A percentile compares a stretch with the other conserved stretches of the same genome.
These are phyloP conservation scores for Chitala chitala DNA, from an alignment of 2,113 vertebrate species.

Conservation along the genomic window DNA sequence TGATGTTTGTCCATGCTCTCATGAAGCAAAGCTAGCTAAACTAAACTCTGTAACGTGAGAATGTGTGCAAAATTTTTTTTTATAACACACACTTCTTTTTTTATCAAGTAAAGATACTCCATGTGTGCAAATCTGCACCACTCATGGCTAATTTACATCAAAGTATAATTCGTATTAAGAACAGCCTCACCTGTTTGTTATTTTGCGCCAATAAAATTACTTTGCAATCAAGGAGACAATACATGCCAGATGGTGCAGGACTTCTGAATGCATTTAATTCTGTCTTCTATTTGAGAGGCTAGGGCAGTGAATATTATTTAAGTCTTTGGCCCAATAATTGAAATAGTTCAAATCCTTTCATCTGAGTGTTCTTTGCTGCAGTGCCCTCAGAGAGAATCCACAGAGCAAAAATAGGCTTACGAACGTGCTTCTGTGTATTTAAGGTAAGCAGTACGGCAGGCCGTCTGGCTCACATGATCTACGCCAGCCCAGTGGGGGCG, in stretches of 20 bases:
- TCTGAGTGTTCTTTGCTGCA: too few relatives aligned
- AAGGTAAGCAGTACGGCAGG: conserved; percentile 33
- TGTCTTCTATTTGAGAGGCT: background rate
- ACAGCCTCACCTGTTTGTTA: background rate
- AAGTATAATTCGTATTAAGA: background rate
- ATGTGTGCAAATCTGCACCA: background rate
- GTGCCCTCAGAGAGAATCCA: background rate
- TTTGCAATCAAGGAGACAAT: background rate
- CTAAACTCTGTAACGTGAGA: background rate
- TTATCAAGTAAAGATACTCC: background rate
- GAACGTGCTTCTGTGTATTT: background rate
- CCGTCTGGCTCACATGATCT: conserved; percentile 40
- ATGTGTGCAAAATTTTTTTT: background rate
- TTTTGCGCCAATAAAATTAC: background rate
- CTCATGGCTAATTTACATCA: background rate
- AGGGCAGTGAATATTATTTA: background rate
- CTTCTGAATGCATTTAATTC: background rate
- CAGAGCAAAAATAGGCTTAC: too few relatives aligned
- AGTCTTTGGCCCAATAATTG: background rate
- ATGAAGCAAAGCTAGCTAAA: background rate
- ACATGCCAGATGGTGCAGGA: background rate
- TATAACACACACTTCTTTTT: background rate
- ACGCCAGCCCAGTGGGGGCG: conserved; percentile 32
- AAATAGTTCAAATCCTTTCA: background rate
- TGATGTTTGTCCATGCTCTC: too few relatives aligned